Percentiles rank a stretch among this genome's conserved stretches.
These are phyloP conservation scores for Anagrus nilaparvatae DNA, from an alignment of 1,140 invertebrate genomes.

Conservation along the genomic window DNA sequence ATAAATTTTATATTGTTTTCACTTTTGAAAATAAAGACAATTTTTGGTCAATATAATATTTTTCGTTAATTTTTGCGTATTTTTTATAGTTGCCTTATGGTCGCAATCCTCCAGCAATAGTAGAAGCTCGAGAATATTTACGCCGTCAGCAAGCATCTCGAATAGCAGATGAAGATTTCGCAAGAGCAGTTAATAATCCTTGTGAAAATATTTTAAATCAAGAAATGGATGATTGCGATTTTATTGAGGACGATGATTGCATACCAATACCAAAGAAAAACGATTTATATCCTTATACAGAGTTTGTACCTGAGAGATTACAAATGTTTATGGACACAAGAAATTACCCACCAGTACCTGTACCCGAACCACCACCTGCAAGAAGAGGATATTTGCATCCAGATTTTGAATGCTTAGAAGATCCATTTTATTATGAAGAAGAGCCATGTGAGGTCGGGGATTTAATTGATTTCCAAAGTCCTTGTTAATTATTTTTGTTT, in stretches of 20 bases:
- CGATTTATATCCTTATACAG: neutral
- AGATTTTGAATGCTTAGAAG: slow-evolving; percentile 22
- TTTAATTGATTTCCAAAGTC: slow-evolving; percentile 20
- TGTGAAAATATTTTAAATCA: slow-evolving; percentile 11
- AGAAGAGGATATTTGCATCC: slow-evolving; percentile 14
- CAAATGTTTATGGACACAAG: slow-evolving; percentile 24
- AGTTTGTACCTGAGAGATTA: slow-evolving; percentile 18
- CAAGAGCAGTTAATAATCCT: slow-evolving; percentile 4
- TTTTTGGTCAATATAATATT: neutral
- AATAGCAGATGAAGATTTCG: slow-evolving; percentile 15
- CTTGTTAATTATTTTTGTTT: too few relatives aligned
- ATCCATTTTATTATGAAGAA: slow-evolving; percentile 16
- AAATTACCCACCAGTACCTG: slow-evolving; percentile 13
- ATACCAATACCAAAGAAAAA: slow-evolving; percentile 18
- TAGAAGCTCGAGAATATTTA: slow-evolving; percentile 18
- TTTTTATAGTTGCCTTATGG: slow-evolving; percentile 16
- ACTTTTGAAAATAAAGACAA: neutral
- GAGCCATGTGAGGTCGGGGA: slow-evolving; percentile 10
- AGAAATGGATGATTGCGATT: slow-evolving; percentile 15
- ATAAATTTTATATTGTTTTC: neutral
- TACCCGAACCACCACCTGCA: slow-evolving; percentile 9
- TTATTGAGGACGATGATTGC: slow-evolving; percentile 15
- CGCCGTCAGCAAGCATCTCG: slow-evolving; percentile 3
- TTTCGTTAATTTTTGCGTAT: neutral
- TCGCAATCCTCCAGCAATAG: slow-evolving; percentile 17